These are phyloP conservation scores for Drosophila mimica DNA, from an alignment of 2,888 invertebrate genomes.

Conservation along the genomic window DNA sequence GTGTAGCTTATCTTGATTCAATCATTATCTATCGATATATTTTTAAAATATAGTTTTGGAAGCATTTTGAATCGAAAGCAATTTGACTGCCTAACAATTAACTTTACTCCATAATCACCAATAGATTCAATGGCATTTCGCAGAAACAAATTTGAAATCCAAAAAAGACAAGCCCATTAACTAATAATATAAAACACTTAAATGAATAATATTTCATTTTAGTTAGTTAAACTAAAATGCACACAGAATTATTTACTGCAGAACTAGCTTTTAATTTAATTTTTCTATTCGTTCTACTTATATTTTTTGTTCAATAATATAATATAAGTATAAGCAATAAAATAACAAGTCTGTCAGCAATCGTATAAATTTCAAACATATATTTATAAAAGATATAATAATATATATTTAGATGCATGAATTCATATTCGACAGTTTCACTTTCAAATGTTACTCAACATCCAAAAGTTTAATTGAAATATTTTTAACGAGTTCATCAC, in stretches of 20 bases:
- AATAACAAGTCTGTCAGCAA: not conserved
- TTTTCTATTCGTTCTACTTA: not conserved
- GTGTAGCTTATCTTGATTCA: not conserved
- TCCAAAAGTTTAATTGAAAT: conserved; percentile 1
- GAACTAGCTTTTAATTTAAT: not conserved
- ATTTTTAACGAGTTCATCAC: conserved; percentile 21
- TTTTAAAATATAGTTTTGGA: not conserved
- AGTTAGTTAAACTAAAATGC: not conserved
- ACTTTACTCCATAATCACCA: too few species aligned
- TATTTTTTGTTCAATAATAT: not conserved
- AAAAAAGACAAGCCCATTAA: not conserved
- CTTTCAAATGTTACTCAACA: not conserved
- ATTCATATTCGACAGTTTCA: not conserved
- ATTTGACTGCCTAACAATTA: not conserved
- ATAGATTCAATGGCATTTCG: not conserved
- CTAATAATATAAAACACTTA: not conserved
- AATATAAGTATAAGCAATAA: not conserved
- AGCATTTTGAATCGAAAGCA: not conserved
- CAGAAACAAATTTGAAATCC: not conserved
- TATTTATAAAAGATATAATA: not conserved
- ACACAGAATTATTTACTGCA: not conserved
- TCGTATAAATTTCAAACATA: too few species aligned
- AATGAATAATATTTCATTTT: not conserved
- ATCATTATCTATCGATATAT: not conserved
- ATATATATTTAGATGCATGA: not conserved